Base-by-base conservation (phyloP, 2,888 invertebrate species). In the Mimumesa dahlbomi region DNA sequence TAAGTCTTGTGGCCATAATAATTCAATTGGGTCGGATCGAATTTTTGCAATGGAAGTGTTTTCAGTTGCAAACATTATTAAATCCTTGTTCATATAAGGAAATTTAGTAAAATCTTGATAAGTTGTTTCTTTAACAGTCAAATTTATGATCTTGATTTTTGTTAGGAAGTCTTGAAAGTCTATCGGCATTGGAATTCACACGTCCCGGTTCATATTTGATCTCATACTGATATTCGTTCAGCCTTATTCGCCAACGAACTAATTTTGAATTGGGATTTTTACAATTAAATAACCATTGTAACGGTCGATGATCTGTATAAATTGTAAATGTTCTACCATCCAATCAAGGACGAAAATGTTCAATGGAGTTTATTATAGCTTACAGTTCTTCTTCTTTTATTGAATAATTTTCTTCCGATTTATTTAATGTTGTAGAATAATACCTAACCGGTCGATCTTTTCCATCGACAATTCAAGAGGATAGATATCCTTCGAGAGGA, bases 311-410 rank as follows among this genome's bases (percentile, higher is more conserved):
- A n/a, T 57, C 52, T 0, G 62, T 42, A 2, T 36, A 48, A 0
- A 63, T 42, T 0, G n/a, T 36, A 25, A 61, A 65, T 6, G 16
- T 42, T 5, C 45, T 4, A 6, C 45, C 56, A 11, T 38, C 50
- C 18, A 63, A 5, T n/a, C 53, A 62, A 0, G 61, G 61, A 18
- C 52, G 11, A 22, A 61, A 61, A 38, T 61, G 52, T 4, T n/a
- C n/a, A n/a, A n/a, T n/a, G n/a, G n/a, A n/a, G n/a, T n/a, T n/a
- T n/a, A n/a, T n/a, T n/a, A n/a, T 53, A 0, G 57, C 57, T 11
- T 50, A 9, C 0, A 59, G 5, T 16, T 59, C 43, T 7, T 22
- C 50, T 36, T 59, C 50, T 0, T 40, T 58, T 0, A 40, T 52
- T 0, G 52, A 65, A 7, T 65, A 58, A 11, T 65, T 58, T 4